These are phyloP conservation scores for Fregata magnificens DNA, from an alignment of 2,113 vertebrate species.

Conservation along the genomic window DNA sequence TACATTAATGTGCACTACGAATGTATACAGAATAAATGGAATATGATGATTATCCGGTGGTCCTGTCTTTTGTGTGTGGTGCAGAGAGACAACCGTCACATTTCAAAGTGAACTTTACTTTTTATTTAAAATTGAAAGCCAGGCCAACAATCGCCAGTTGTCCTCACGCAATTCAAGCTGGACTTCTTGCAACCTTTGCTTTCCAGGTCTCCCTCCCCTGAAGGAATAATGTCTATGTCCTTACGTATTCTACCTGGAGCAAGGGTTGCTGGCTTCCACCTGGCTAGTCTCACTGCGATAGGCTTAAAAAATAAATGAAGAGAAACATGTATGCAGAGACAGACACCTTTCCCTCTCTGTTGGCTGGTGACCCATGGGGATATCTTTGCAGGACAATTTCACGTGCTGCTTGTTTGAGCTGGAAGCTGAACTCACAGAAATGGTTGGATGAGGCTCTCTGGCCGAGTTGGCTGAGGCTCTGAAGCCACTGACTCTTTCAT, in stretches of 20 bases:
- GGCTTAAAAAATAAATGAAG: neutral
- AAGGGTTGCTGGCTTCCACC: neutral
- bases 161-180: neutral
- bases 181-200: neutral
- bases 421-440: neutral
- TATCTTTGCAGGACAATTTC: neutral
- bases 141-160: neutral
- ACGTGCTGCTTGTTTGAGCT: neutral
- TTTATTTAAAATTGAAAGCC: neutral
- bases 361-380: neutral
- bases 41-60: neutral
- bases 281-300: neutral
- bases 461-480: neutral
- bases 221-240: neutral
- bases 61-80: neutral
- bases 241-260: neutral
- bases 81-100: neutral
- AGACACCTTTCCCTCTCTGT: neutral
- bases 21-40: slow-evolving; percentile 2
- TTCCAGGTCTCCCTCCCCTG: neutral
- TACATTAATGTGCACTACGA: neutral
- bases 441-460: neutral
- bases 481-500: neutral
- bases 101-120: neutral
- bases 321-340: neutral